A percentile compares a stretch with the other conserved stretches of the same genome.
These are phyloP conservation scores for Mesitornis unicolor DNA, from an alignment of 2,113 vertebrate genomes.

Conservation along the genomic window DNA sequence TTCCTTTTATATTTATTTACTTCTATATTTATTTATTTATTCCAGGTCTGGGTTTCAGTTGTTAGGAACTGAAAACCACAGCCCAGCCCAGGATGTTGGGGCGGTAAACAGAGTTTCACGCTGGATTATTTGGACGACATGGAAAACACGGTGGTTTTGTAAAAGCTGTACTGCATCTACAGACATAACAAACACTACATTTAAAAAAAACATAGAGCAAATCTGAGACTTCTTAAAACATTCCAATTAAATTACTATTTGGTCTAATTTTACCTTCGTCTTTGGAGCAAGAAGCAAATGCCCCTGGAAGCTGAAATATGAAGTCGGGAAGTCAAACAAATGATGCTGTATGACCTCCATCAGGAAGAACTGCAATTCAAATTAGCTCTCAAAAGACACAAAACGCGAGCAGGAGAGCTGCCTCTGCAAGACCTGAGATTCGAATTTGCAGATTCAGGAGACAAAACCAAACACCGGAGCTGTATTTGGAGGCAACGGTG, in stretches of 20 bases:
- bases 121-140: not conserved
- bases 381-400: not conserved
- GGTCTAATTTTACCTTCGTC: not conserved
- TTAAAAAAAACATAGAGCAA: not conserved
- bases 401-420: accelerated
- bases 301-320: not conserved
- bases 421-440: not conserved
- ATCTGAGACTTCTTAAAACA: not conserved
- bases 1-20: no score
- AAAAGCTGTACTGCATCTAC: not conserved
- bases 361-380: not conserved
- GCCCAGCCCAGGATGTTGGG: not conserved
- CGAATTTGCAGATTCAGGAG: not conserved
- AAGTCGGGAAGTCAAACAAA: not conserved
- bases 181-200: not conserved
- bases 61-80: not conserved
- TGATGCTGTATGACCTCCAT: not conserved
- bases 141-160: not conserved
- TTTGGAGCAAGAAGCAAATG: not conserved
- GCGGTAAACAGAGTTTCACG: not conserved
- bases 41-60: not conserved
- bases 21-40: no score
- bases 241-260: not conserved
- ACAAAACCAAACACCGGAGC: not conserved
- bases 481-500: accelerated